These are phyloP conservation scores for Alentia gelatinosa DNA, from an alignment of 2,888 invertebrate genomes.

Conservation along the genomic window DNA sequence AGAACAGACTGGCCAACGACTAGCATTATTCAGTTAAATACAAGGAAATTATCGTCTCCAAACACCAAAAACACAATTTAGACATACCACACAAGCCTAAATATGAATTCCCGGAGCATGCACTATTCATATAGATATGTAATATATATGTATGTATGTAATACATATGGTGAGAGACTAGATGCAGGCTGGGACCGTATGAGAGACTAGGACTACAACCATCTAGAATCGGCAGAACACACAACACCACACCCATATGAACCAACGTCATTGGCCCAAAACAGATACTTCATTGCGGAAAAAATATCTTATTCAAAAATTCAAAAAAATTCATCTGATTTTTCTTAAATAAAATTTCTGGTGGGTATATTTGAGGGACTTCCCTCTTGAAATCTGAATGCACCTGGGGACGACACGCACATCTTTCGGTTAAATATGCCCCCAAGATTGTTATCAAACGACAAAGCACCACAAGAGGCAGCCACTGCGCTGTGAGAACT, in stretches of 20 bases:
- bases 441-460: too few relatives aligned
- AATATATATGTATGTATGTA: neutral
- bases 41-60: neutral
- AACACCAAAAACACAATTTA: slow-evolving; percentile 15
- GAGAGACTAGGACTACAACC: neutral
- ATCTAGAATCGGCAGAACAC: neutral
- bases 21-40: neutral
- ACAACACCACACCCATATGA: slow-evolving; percentile 31
- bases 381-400: too few relatives aligned
- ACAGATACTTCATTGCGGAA: too few relatives aligned
- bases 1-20: neutral
- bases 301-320: too few relatives aligned
- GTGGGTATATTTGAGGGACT: too few relatives aligned
- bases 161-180: neutral
- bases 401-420: too few relatives aligned
- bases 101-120: neutral
- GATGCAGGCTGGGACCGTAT: too few relatives aligned
- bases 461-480: too few relatives aligned
- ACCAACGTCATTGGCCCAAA: neutral
- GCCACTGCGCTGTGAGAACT: too few relatives aligned
- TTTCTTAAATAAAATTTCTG: too few relatives aligned
- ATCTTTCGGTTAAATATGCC: too few relatives aligned
- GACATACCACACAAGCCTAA: slow-evolving; percentile 35
- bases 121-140: neutral
- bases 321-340: too few relatives aligned